phyloP scores from a whole-genome alignment of 2,113 vertebrate genomes.

The Cavia aperea region DNA sequence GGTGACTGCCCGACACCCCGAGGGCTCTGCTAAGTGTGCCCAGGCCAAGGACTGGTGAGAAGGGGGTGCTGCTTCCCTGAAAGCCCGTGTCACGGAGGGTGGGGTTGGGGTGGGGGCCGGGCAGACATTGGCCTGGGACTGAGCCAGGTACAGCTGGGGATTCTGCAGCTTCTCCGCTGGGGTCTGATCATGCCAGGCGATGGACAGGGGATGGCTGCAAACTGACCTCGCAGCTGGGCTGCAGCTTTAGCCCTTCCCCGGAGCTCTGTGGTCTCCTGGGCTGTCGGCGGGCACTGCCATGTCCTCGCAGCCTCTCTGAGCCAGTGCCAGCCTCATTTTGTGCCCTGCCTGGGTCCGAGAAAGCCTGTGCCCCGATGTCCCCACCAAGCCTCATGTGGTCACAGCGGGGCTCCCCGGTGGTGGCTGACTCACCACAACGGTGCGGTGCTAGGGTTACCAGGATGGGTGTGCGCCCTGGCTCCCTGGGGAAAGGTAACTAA shows the following conservation, averaged over 20 bases:
- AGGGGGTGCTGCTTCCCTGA: neutral
- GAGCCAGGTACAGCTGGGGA: neutral
- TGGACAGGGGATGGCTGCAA: neutral
- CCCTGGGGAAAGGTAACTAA: neutral
- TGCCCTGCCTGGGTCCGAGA: neutral
- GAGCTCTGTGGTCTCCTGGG: fast-evolving
- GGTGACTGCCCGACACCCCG: fast-evolving
- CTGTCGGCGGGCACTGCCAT: too few relatives aligned
- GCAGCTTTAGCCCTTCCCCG: neutral
- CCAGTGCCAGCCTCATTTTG: neutral
- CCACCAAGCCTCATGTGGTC: neutral
- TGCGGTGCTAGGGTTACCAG: neutral
- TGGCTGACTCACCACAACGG: too few relatives aligned
- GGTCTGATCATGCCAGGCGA: neutral
- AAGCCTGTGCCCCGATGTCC: neutral
- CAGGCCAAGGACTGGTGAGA: neutral
- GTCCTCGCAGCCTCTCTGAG: neutral
- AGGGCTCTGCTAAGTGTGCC: neutral
- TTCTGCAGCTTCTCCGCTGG: neutral
- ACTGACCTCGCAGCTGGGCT: neutral
- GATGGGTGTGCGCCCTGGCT: neutral
- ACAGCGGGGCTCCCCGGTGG: neutral
- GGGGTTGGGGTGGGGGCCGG: too few relatives aligned
- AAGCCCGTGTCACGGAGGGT: neutral
- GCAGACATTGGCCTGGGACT: neutral